phyloP scores from a whole-genome alignment of 2,113 vertebrate genomes.

The Pelecanoides urinatrix region DNA sequence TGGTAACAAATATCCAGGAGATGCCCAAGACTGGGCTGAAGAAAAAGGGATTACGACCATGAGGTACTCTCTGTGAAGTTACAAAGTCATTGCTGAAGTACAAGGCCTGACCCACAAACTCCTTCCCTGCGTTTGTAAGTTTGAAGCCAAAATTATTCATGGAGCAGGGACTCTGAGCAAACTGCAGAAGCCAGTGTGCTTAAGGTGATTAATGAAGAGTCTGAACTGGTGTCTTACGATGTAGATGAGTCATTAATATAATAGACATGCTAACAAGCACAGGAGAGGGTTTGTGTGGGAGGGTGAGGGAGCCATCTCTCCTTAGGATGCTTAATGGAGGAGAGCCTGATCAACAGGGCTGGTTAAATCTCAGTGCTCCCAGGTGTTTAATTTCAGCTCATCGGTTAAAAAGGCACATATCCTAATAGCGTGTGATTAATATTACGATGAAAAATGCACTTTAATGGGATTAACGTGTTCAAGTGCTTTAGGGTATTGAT shows the following conservation, averaged over 20 bases:
- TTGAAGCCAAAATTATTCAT: background rate
- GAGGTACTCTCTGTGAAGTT: background rate
- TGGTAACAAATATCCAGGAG: background rate
- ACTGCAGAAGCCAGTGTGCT: background rate
- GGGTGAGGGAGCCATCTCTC: background rate
- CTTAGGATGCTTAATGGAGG: background rate
- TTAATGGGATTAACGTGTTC: background rate
- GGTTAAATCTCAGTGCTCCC: background rate
- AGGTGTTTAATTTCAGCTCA: background rate
- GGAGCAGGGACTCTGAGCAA: fast-evolving
- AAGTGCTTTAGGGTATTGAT: background rate
- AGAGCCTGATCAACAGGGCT: background rate
- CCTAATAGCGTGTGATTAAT: background rate
- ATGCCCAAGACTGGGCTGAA: background rate
- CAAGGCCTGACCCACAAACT: background rate
- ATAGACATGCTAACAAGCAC: background rate
- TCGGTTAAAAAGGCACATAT: background rate
- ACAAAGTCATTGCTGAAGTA: background rate
- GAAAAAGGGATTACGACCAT: fast-evolving
- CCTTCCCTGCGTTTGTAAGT: background rate
- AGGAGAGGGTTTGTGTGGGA: background rate
- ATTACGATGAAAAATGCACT: fast-evolving
- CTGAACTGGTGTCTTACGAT: background rate
- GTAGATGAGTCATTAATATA: background rate
- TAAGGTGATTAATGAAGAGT: background rate